Base-by-base conservation (phyloP, 2,888 invertebrate genomes). In the Leptinotarsa tumamoca region DNA sequence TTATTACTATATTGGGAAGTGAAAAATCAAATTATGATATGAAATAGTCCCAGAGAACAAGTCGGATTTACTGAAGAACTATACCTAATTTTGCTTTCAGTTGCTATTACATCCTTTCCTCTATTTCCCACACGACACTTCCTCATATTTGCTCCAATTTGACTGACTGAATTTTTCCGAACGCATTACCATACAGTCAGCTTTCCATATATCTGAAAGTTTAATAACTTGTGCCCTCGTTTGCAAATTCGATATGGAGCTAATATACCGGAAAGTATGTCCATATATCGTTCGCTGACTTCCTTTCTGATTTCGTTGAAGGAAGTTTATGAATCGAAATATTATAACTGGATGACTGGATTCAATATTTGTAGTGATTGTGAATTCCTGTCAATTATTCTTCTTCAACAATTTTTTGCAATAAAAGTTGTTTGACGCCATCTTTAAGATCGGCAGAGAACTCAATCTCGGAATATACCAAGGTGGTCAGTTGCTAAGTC, bases 231-330 rank as follows among this genome's bases (percentile, higher is more conserved):
- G 1, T 23, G 58, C 58, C 58, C 58, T 23, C 58, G 58, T 58
- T 58, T 58, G 58, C 23, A 23, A 58, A 58, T 23, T 58, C 23
- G 58, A 21, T 21, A 21, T 58, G 21, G 58, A 58, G 23, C 58
- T 58, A 58, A 58, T 58, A 58, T 58, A 58, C 18, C 58, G 23
- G 15, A 23, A 58, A 23, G 58, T 21, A 58, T 58, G 58, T 58
- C 58, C 58, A 58, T 23, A 23, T 58, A 23, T 58, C 58, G 58
- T 58, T 58, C 23, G 4, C 23, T 23, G 23, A 58, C 23, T 58
- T 58, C 27, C 58, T 58, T 54, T 58, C 58, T 15, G 58, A 23
- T 27, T 58, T 58, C 58, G 58, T 58, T 13, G 17, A 58, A 14
- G 14, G 27, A 23, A 27, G 58, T 58, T 14, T 27, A 23, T 58